A percentile compares a stretch with the other conserved stretches of the same genome.
Conservation (phyloP, 2,888 invertebrate species). For the Stenodera caucasica region DNA sequence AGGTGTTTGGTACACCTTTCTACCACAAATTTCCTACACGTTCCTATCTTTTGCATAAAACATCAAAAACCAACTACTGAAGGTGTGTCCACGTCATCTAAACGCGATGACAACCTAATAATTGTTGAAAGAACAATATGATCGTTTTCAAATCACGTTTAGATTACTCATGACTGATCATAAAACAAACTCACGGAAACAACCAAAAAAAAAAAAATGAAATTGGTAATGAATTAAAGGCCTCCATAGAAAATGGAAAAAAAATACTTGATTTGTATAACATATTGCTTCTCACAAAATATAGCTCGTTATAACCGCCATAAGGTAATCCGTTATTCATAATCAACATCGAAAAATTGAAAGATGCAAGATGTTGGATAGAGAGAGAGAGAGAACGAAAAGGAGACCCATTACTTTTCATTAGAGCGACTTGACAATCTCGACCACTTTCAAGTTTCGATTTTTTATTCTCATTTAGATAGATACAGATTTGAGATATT, state of each 20-base stretch:
- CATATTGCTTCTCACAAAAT: not conserved
- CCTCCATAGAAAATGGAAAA: no score
- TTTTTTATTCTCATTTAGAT: slow-evolving; percentile 18
- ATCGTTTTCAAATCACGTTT: not conserved
- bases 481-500: not conserved
- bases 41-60: slow-evolving; percentile 19
- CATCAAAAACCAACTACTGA: slow-evolving; percentile 21
- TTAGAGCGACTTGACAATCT: slow-evolving; percentile 43
- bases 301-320: slow-evolving; percentile 11
- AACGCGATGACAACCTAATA: slow-evolving; percentile 34
- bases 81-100: slow-evolving; percentile 23
- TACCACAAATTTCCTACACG: slow-evolving; percentile 23
- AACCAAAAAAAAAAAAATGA: slow-evolving; percentile 12
- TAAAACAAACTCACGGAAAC: slow-evolving; percentile 22
- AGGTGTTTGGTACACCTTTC: slow-evolving; percentile 6
- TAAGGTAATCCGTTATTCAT: slow-evolving; percentile 30
- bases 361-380: not conserved
- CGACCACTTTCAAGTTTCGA: slow-evolving; percentile 26
- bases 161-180: slow-evolving; percentile 14
- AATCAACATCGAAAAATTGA: slow-evolving; percentile 29
- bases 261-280: slow-evolving; percentile 13
- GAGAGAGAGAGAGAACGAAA: slow-evolving; percentile 31
- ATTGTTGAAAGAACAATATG: slow-evolving; percentile 27
- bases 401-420: slow-evolving; percentile 46
- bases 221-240: no score